A percentile compares a stretch with the other conserved stretches of the same genome.
Conservation (phyloP, 2,888 invertebrate genomes). For the Halocaridina rubra region DNA sequence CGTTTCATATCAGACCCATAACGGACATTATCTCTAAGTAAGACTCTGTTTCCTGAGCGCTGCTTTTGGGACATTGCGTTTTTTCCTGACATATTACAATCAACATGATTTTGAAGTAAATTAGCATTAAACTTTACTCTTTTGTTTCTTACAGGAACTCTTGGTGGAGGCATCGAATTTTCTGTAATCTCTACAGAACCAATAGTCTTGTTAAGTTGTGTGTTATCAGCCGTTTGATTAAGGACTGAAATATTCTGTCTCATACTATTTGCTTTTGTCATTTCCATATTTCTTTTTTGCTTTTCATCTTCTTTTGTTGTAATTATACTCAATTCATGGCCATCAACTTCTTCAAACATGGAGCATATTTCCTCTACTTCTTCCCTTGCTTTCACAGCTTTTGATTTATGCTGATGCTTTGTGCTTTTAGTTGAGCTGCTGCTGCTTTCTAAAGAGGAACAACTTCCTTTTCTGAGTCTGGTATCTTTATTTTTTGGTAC, state of each 20-base stretch:
- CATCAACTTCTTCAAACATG: conserved; percentile 26
- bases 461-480: background rate
- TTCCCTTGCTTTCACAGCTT: background rate
- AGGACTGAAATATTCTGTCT: conserved; percentile 14
- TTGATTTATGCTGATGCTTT: background rate
- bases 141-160: background rate
- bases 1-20: conserved; percentile 49
- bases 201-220: background rate
- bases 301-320: conserved; percentile 10
- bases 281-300: background rate
- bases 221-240: conserved; percentile 29
- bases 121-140: conserved; percentile 12
- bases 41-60: background rate
- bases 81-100: background rate
- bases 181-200: background rate
- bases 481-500: background rate
- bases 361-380: conserved; percentile 6
- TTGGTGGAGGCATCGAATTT: conserved; percentile 44
- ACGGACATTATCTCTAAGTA: conserved; percentile 7
- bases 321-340: background rate
- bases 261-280: background rate
- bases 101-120: background rate
- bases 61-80: background rate
- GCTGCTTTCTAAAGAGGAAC: background rate
- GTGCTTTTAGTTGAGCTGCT: background rate